Percentiles rank a stretch among this genome's conserved stretches.
These are phyloP conservation scores for Callospermophilus lateralis DNA, from an alignment of 2,113 vertebrate genomes.

Conservation along the genomic window DNA sequence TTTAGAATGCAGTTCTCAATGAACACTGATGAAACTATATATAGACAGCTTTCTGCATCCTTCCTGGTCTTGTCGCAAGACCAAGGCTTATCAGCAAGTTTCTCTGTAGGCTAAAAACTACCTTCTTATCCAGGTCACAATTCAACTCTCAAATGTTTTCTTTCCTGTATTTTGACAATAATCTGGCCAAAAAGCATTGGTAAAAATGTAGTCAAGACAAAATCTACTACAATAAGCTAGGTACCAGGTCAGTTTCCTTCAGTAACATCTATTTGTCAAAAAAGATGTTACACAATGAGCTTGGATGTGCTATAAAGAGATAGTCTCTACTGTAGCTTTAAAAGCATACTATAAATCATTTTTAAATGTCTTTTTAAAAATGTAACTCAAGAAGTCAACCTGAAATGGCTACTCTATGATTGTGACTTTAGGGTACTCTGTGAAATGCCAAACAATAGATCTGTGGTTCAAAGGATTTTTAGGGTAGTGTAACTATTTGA, in stretches of 20 bases:
- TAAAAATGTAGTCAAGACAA: not conserved
- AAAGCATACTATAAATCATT: conserved; percentile 2
- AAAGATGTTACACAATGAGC: not conserved
- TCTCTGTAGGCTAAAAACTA: not conserved
- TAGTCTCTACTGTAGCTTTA: not conserved
- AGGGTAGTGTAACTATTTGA: not conserved
- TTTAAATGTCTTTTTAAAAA: conserved; percentile 31
- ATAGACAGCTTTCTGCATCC: conserved; percentile 7
- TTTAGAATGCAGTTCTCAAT: not conserved
- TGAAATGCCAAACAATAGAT: not conserved
- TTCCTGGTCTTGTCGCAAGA: not conserved
- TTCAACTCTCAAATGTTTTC: not conserved
- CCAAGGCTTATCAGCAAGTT: not conserved
- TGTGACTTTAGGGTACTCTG: not conserved
- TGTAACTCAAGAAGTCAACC: conserved; percentile 5
- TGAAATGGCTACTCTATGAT: not conserved
- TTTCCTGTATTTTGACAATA: not conserved
- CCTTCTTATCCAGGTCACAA: not conserved
- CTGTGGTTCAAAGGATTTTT: not conserved
- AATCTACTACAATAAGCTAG: not conserved
- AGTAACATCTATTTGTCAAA: not conserved
- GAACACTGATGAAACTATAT: not conserved
- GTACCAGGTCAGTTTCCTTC: not conserved
- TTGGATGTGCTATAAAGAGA: not conserved
- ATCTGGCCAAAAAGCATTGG: not conserved